Conservation (phyloP, 2,888 invertebrate genomes). For the Oligia strigilis region DNA sequence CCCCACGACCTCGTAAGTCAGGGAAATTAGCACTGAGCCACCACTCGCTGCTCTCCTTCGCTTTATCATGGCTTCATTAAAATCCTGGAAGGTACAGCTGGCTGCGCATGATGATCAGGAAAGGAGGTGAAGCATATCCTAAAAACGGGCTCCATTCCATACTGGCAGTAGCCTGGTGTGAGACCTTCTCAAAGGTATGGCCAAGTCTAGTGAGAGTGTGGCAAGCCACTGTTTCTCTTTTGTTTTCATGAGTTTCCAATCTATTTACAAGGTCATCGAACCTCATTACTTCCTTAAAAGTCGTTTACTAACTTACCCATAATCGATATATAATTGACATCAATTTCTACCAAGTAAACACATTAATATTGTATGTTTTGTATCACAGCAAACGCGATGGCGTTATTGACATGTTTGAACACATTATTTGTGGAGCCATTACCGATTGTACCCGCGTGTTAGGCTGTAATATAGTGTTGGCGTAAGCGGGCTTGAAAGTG, state of each 20-base stretch:
- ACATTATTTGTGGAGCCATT: constrained; percentile 66
- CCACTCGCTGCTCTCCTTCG: not conserved
- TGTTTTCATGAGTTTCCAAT: not conserved
- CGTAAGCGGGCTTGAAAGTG: constrained; percentile 17
- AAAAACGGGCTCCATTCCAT: not conserved
- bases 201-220: not conserved
- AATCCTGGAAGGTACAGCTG: not conserved
- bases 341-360: constrained; percentile 39
- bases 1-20: not conserved
- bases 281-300: not conserved
- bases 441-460: constrained; percentile 49
- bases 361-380: constrained; percentile 42
- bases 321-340: constrained; percentile 37
- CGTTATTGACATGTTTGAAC: constrained; percentile 55
- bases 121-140: not conserved
- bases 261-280: not conserved
- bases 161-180: too few species aligned
- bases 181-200: not conserved
- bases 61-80: not conserved
- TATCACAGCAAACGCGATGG: constrained; percentile 60
- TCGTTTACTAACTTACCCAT: not conserved
- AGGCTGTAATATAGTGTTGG: not conserved
- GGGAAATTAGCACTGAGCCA: not conserved
- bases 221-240: too few species aligned
- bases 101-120: too few species aligned